A percentile compares a stretch with the other conserved stretches of the same genome.
Evolutionary conservation across 2,113 vertebrate species (phyloP).

Genomic region (Telmatochromis sp.): DNA sequence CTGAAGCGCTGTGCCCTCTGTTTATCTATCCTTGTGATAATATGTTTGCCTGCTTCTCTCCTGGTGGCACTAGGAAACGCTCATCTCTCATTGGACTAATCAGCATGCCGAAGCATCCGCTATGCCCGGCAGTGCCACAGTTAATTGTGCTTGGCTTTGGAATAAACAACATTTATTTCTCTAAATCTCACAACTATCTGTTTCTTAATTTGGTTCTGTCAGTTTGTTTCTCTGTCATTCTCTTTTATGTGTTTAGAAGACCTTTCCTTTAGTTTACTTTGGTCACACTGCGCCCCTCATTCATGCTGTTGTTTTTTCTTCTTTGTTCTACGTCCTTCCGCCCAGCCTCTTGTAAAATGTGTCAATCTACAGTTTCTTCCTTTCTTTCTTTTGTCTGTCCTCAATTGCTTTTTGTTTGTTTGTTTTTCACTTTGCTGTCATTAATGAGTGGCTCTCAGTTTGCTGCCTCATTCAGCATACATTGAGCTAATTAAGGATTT

Average conservation of each 20-base stretch:
- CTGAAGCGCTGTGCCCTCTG: slow-evolving; percentile 26
- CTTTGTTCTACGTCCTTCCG: not conserved
- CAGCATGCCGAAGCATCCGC: slow-evolving; percentile 54
- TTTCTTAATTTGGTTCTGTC: slow-evolving; percentile 47
- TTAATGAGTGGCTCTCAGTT: slow-evolving; percentile 54
- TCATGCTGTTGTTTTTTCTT: not conserved
- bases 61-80: slow-evolving; percentile 55
- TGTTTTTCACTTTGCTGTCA: slow-evolving; percentile 41
- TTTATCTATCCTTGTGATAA: slow-evolving; percentile 56
- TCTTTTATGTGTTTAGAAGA: not conserved
- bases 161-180: slow-evolving; percentile 66
- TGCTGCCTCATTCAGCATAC: slow-evolving; percentile 51
- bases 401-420: not conserved
- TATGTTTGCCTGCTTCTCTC: slow-evolving; percentile 45
- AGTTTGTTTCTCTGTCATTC: slow-evolving; percentile 8
- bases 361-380: not conserved
- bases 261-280: not conserved
- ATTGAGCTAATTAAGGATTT: slow-evolving; percentile 69
- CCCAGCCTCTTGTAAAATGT: not conserved
- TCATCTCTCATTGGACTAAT: slow-evolving; percentile 68
- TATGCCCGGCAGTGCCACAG: slow-evolving; percentile 64
- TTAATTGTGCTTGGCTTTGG: slow-evolving; percentile 69
- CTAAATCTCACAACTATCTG: slow-evolving; percentile 42
- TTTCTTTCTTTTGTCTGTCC: not conserved
- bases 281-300: not conserved